Conservation (phyloP, 23 tunicate genomes). For the Corella eumyota region DNA sequence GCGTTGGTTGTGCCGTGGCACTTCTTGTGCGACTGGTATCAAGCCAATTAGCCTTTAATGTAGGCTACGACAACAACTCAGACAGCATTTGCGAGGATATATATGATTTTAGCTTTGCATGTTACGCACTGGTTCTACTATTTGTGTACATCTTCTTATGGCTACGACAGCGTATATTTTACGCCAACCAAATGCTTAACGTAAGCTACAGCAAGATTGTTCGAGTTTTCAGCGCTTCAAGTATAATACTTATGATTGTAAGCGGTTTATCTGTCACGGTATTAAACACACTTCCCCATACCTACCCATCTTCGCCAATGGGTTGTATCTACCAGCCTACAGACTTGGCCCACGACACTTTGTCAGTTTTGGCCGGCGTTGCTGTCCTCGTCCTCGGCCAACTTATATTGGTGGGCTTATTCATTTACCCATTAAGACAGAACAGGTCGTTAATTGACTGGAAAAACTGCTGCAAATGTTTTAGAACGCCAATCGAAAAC, state of each 20-base stretch:
- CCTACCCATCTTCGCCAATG: slow-evolving; percentile 10
- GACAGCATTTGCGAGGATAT: slow-evolving; percentile 22
- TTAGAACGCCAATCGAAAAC: too few species aligned
- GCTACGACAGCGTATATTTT: slow-evolving; percentile 42
- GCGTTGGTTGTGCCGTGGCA: slow-evolving; percentile 20
- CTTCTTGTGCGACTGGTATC: slow-evolving; percentile 14
- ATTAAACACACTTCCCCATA: slow-evolving; percentile 11
- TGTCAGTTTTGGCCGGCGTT: slow-evolving; percentile 1
- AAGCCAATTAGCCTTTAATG: slow-evolving; percentile 15
- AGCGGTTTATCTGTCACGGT: slow-evolving; percentile 11
- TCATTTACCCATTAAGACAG: slow-evolving; percentile 44
- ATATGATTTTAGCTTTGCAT: slow-evolving; percentile 21
- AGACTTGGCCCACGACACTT: slow-evolving; percentile 1
- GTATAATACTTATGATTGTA: slow-evolving; percentile 24
- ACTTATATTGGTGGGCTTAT: slow-evolving; percentile 25
- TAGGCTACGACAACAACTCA: slow-evolving; percentile 5
- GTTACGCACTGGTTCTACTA: slow-evolving; percentile 16
- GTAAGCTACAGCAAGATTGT: slow-evolving; percentile 6
- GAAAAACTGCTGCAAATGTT: too few species aligned
- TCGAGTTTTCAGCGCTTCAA: slow-evolving; percentile 20
- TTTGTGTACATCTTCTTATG: slow-evolving; percentile 29
- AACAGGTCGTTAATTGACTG: too few species aligned
- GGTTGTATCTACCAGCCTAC: slow-evolving; percentile 27
- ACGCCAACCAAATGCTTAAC: slow-evolving; percentile 27
- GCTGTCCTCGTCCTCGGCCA: slow-evolving; percentile 38